Conservation (phyloP, 37 sponge, comb jelly and placozoan genomes). For the Ephydatia muelleri region DNA sequence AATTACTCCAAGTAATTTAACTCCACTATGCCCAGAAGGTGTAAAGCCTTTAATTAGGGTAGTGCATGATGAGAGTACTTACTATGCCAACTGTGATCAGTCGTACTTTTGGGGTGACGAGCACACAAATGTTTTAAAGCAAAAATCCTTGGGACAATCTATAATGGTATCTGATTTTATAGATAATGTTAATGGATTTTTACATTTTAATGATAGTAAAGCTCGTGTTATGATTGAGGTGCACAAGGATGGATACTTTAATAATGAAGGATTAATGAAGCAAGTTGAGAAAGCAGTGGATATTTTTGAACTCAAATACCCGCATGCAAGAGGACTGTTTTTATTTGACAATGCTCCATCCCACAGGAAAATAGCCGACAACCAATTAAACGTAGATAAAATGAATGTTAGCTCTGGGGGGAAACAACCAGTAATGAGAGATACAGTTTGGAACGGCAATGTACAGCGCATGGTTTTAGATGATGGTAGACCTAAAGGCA, state of each 20-base stretch:
- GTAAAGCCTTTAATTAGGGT: conserved; percentile 19
- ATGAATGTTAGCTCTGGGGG: conserved; percentile 75
- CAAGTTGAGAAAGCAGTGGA: conserved; percentile 42
- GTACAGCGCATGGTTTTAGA: conserved; percentile 23
- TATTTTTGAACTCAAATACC: conserved; percentile 45
- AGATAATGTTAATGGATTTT: conserved; percentile 51
- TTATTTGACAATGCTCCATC: conserved; percentile 47
- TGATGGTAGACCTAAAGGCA: conserved; percentile 41
- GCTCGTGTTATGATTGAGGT: conserved; percentile 21
- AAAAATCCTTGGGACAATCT: conserved; percentile 33
- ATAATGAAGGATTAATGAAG: conserved; percentile 23
- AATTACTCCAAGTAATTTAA: background rate
- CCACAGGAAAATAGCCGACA: conserved; percentile 31
- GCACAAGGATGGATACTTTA: conserved; percentile 46
- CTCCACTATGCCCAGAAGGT: background rate
- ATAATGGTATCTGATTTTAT: conserved; percentile 71
- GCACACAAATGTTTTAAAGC: conserved; percentile 12
- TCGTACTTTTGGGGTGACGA: conserved; percentile 34
- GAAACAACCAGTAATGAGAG: conserved; percentile 48
- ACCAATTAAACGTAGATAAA: conserved; percentile 29
- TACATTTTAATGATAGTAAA: conserved; percentile 6
- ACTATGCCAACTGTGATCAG: conserved; percentile 54
- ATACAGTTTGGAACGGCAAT: conserved; percentile 41
- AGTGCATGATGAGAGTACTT: conserved; percentile 60
- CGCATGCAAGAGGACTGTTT: conserved; percentile 21